Conservation (phyloP, 2,113 vertebrate genomes). For the Muntiacus reevesi region DNA sequence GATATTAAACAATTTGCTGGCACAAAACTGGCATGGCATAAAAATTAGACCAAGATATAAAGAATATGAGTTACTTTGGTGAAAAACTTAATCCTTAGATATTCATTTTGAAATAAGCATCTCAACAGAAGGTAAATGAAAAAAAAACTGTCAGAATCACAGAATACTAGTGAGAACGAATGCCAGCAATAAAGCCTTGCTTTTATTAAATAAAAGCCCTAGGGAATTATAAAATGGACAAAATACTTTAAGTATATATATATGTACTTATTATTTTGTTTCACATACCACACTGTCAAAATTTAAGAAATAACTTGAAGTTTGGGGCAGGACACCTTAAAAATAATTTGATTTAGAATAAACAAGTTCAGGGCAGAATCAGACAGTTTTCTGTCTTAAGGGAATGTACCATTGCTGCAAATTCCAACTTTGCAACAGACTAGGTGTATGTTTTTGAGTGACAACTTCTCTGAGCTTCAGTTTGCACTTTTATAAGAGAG, state of each 20-base stretch:
- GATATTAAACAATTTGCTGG: not conserved
- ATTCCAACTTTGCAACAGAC: not conserved
- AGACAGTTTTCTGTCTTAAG: not conserved
- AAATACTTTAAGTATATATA: not conserved
- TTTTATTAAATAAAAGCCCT: not conserved
- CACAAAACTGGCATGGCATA: not conserved
- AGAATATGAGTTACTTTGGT: not conserved
- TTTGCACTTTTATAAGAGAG: not conserved
- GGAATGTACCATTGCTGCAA: not conserved
- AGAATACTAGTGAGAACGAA: not conserved
- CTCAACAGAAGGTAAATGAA: not conserved
- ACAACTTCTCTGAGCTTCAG: not conserved
- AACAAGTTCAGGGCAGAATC: not conserved
- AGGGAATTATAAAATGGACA: not conserved
- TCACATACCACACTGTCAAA: not conserved
- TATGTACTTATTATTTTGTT: not conserved
- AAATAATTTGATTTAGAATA: constrained; percentile 16
- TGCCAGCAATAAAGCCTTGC: not conserved
- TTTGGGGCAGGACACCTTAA: not conserved
- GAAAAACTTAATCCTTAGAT: not conserved
- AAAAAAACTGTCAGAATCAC: not conserved
- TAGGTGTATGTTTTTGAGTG: not conserved
- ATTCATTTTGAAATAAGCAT: not conserved
- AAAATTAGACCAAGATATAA: not conserved
- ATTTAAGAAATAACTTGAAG: not conserved